A percentile compares a stretch with the other conserved stretches of the same genome.
Conservation (phyloP, 2,113 vertebrate species). For the Larimichthys polyactis region DNA sequence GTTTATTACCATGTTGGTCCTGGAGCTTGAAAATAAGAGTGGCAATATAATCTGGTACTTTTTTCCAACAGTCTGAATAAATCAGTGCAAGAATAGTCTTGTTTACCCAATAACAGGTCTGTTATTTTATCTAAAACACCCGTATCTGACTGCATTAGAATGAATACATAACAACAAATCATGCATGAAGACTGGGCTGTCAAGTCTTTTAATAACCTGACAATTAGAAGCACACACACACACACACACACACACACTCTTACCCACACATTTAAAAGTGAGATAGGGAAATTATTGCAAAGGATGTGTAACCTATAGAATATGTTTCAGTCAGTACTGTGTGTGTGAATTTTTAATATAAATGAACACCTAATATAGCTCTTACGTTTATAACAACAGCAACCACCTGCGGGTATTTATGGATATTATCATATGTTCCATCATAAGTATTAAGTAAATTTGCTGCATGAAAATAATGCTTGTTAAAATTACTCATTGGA, state of each 20-base stretch:
- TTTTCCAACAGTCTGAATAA: neutral
- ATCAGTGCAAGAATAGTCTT: neutral
- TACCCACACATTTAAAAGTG: neutral
- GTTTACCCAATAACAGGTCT: conserved; percentile 9
- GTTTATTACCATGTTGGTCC: neutral
- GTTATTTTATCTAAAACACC: neutral
- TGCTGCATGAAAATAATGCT: conserved; percentile 26
- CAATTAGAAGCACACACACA: neutral
- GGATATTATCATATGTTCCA: conserved; percentile 13
- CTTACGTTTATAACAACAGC: conserved; percentile 3
- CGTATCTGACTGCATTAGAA: neutral
- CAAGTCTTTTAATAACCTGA: neutral
- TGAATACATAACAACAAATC: conserved; percentile 12
- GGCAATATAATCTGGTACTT: neutral
- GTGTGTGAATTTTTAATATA: neutral
- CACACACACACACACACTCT: neutral
- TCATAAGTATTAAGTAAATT: conserved; percentile 22
- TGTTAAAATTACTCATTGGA: conserved; percentile 24
- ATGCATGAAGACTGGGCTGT: conserved; percentile 14
- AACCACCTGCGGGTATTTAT: conserved; percentile 22
- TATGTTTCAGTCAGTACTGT: neutral
- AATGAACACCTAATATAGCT: too few relatives aligned
- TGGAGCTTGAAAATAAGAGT: neutral
- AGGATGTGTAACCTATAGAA: neutral
- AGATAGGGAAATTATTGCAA: neutral